phyloP scores from a whole-genome alignment of 2,888 invertebrate species.

The Carpatolechia fugitivella region DNA sequence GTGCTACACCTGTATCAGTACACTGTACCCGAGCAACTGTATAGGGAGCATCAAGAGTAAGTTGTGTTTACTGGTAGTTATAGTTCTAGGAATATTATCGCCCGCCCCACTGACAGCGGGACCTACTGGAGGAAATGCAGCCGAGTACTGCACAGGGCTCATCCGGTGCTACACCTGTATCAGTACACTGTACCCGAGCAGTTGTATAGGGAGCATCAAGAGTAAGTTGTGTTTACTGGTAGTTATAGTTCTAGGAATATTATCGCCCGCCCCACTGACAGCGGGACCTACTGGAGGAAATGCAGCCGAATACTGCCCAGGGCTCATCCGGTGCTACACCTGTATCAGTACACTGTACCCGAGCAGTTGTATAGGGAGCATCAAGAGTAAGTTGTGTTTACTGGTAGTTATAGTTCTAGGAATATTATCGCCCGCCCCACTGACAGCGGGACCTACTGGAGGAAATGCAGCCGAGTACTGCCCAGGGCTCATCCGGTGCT shows the following conservation, averaged over 20 bases:
- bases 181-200: conserved; percentile 40
- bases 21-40: conserved; percentile 72
- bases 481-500: not conserved
- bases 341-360: too few relatives aligned
- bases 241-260: too few relatives aligned
- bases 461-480: not conserved
- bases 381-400: conserved; percentile 80
- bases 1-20: too few relatives aligned
- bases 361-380: conserved; percentile 85
- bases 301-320: conserved; percentile 47
- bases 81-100: too few relatives aligned
- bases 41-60: conserved; percentile 85
- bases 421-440: too few relatives aligned
- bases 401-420: too few relatives aligned
- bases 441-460: not conserved
- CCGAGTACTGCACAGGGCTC: conserved; percentile 47
- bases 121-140: not conserved
- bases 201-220: conserved; percentile 86
- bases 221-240: conserved; percentile 68
- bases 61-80: conserved; percentile 35
- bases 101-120: too few relatives aligned
- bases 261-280: too few relatives aligned
- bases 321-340: not conserved
- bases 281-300: not conserved
- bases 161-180: not conserved